These are phyloP conservation scores for Leptopterna dolabrata DNA, from an alignment of 2,888 invertebrate species.

Conservation along the genomic window DNA sequence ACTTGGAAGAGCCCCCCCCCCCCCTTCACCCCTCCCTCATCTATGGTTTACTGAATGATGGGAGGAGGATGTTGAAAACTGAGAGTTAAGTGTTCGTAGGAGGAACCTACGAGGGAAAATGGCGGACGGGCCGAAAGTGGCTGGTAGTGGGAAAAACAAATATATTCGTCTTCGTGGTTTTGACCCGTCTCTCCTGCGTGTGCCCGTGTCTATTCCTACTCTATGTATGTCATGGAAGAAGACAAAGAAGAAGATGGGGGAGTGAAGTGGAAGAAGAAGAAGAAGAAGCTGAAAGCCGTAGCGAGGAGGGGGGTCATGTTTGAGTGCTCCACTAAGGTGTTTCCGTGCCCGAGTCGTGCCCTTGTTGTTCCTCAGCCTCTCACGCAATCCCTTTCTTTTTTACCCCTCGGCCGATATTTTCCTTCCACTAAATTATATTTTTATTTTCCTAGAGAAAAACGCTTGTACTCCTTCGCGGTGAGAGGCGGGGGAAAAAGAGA, in stretches of 20 bases:
- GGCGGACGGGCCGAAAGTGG: background rate
- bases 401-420: background rate
- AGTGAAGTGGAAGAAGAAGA: background rate
- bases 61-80: constrained; percentile 3
- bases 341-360: constrained; percentile 6
- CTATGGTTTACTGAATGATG: too few species aligned
- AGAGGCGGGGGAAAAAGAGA: background rate
- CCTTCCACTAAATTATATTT: constrained; percentile 18
- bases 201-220: background rate
- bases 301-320: background rate
- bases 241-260: background rate
- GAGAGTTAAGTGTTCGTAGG: background rate
- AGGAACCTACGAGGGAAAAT: background rate
- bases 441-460: constrained; percentile 24
- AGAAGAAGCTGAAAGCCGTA: background rate
- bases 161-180: constrained; percentile 19
- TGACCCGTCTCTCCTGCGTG: background rate
- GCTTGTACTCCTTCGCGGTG: background rate
- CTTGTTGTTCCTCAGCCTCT: constrained; percentile 1
- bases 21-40: too few species aligned
- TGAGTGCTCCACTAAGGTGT: constrained; percentile 29
- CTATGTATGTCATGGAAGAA: background rate
- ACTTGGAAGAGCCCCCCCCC: background rate
- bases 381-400: constrained; percentile 18
- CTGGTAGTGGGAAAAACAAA: background rate